These are phyloP conservation scores for Melanotaenia parkinsoni DNA, from an alignment of 2,797 vertebrate genomes.

Conservation along the genomic window DNA sequence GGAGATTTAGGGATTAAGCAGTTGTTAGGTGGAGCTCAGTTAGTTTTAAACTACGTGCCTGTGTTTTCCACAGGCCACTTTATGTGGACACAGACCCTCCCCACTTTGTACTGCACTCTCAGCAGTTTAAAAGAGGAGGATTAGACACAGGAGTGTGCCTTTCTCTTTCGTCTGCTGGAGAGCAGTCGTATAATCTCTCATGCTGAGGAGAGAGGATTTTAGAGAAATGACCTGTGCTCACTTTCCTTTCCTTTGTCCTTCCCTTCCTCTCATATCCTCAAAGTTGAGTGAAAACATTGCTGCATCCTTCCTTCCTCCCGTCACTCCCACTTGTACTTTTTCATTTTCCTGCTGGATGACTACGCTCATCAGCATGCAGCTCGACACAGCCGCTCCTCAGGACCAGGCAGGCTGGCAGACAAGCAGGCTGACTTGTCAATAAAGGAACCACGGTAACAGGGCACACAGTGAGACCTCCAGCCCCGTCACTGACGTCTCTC, in stretches of 20 bases:
- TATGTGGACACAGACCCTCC: slow-evolving; percentile 56
- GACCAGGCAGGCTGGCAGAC: slow-evolving; percentile 51
- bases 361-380: slow-evolving; percentile 70
- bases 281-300: slow-evolving; percentile 42
- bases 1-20: slow-evolving; percentile 66
- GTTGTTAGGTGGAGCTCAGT: slow-evolving; percentile 59
- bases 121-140: slow-evolving; percentile 73
- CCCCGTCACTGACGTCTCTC: slow-evolving; percentile 62
- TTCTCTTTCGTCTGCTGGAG: slow-evolving; percentile 51
- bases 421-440: slow-evolving; percentile 68
- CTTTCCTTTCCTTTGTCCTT: slow-evolving; percentile 51
- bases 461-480: slow-evolving; percentile 56
- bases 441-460: slow-evolving; percentile 61
- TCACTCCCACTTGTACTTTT: slow-evolving; percentile 41
- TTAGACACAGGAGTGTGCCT: slow-evolving; percentile 70
- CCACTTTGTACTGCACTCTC: slow-evolving; percentile 68
- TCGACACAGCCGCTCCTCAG: slow-evolving; percentile 46
- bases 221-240: slow-evolving; percentile 69
- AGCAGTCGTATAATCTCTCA: slow-evolving; percentile 69
- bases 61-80: slow-evolving; percentile 57
- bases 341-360: slow-evolving; percentile 55
- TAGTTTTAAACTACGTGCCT: slow-evolving; percentile 63
- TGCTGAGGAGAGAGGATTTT: slow-evolving; percentile 71
- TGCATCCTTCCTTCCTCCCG: slow-evolving; percentile 39
- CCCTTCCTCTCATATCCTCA: slow-evolving; percentile 41